Evolutionary conservation across 2,888 invertebrate species (phyloP), one percentile per base, ranked within the genome.

Genomic region (Carterocephalus palaemon): DNA sequence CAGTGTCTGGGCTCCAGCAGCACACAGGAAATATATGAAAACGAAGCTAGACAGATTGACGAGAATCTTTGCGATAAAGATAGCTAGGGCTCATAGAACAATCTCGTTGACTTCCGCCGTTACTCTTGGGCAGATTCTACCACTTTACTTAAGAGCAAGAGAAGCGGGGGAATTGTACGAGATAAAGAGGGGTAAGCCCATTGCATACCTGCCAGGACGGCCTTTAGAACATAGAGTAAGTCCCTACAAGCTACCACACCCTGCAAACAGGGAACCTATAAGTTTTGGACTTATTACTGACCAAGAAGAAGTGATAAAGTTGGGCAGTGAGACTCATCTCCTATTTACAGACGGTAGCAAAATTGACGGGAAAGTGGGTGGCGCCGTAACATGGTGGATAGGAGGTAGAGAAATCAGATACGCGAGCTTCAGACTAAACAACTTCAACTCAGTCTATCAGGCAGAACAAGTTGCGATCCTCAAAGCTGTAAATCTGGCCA

Each of bases 331-430:
- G 6, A 15, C n/a, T 2, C 33, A 33, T n/a, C 19, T 39, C 3
- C 33, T 54, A 2, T 57, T 41, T 9, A 54, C 52, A 0, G 54
- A 57, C 20, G 53, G 53, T 3, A 54, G 54, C 13, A 55, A 57
- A 24, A 42, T 51, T 1, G 49, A 49, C 3, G 49, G 43, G 1
- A 51, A 42, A 32, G 53, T 53, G 0, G 56, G 52, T 5, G 53
- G 52, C 1, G 54, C 53, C 6, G 16, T 49, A 0, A 40, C 54
- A 1, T 39, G 40, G 29, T 54, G 48, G 50, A 24, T 46, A 13
- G 19, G 37, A 1, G 47, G 41, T 0, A 8, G 4, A 4, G 56
- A 54, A 20, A 20, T 9, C 4, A 12, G 0, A 1, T 6, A 41
- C 33, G 7, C 12, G 1, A 53, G 19, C 8, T 40, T 49, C n/a